Conservation (phyloP, 2,797 vertebrate genomes). For the Aldrovandia affinis region DNA sequence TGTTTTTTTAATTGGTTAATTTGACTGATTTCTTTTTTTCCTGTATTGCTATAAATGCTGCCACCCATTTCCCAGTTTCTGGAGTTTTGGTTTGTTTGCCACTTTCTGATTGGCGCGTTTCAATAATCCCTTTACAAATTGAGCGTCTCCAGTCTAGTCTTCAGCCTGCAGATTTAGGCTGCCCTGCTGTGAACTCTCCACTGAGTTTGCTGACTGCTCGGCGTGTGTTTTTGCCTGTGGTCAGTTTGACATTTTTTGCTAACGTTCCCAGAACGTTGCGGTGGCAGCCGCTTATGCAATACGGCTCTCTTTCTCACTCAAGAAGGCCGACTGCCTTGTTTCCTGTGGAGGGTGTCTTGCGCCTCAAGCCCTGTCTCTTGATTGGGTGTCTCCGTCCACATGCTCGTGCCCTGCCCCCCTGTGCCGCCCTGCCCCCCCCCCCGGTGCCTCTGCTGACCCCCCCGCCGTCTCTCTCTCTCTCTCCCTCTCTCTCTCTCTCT, state of each 20-base stretch:
- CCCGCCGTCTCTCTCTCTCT: conserved; percentile 33
- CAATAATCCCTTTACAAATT: neutral
- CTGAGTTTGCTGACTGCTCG: neutral
- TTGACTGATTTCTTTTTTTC: conserved; percentile 31
- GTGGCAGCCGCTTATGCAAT: conserved; percentile 71
- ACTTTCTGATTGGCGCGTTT: neutral
- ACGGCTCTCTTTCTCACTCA: conserved; percentile 42
- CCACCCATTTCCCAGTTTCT: conserved; percentile 32
- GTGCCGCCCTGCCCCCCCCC: neutral
- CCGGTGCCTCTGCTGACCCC: neutral
- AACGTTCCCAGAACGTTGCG: conserved; percentile 16
- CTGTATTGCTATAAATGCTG: conserved; percentile 73
- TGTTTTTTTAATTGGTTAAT: conserved; percentile 46
- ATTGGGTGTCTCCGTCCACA: conserved; percentile 43
- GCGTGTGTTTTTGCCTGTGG: neutral
- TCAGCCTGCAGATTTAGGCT: neutral
- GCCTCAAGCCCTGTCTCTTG: conserved; percentile 56
- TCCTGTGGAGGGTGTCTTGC: conserved; percentile 55
- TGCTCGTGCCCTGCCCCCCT: conserved; percentile 30
- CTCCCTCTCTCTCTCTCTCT: conserved; percentile 17
- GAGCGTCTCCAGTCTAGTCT: too few species aligned
- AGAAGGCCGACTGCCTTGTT: conserved; percentile 55
- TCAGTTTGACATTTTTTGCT: conserved; percentile 13
- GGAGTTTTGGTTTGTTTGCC: neutral
- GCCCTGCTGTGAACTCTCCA: neutral